phyloP scores from a whole-genome alignment of 2,888 invertebrate species.

The Parnassius smintheus region DNA sequence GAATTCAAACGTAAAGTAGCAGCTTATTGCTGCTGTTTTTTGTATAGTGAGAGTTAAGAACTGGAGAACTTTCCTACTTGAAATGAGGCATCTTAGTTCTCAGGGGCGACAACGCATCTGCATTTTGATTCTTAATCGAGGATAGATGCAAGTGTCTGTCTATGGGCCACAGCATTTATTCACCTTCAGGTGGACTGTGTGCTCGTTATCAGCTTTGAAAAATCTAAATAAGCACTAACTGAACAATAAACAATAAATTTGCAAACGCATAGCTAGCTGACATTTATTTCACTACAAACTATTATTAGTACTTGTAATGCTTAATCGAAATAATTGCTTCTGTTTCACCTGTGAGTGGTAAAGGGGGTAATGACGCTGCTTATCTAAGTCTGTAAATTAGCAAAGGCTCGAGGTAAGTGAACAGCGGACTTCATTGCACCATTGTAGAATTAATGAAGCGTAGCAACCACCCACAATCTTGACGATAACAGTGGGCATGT shows the following conservation, averaged over 20 bases:
- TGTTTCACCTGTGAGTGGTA: conserved; percentile 11
- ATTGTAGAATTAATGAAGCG: conserved; percentile 24
- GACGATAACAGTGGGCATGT: conserved; percentile 11
- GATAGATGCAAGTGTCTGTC: no score
- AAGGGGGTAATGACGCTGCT: conserved; percentile 9
- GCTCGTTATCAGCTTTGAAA: no score
- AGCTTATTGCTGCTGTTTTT: no score
- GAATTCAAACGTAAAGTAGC: no score
- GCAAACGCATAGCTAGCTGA: neutral
- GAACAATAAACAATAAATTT: neutral
- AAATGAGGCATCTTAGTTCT: no score
- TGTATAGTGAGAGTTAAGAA: no score
- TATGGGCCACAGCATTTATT: no score
- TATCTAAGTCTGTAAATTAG: conserved; percentile 20
- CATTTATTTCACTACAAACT: conserved; percentile 4
- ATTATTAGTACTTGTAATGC: conserved; percentile 14
- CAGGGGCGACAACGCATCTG: no score
- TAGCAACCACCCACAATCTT: conserved; percentile 12
- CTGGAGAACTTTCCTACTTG: no score
- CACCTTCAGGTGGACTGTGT: no score
- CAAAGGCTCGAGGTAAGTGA: conserved; percentile 14
- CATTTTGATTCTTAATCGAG: no score
- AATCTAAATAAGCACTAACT: neutral
- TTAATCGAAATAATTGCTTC: conserved; percentile 17
- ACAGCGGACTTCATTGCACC: conserved; percentile 22